Conservation (phyloP, 2,797 vertebrate species). For the Anomalospiza imberbis region DNA sequence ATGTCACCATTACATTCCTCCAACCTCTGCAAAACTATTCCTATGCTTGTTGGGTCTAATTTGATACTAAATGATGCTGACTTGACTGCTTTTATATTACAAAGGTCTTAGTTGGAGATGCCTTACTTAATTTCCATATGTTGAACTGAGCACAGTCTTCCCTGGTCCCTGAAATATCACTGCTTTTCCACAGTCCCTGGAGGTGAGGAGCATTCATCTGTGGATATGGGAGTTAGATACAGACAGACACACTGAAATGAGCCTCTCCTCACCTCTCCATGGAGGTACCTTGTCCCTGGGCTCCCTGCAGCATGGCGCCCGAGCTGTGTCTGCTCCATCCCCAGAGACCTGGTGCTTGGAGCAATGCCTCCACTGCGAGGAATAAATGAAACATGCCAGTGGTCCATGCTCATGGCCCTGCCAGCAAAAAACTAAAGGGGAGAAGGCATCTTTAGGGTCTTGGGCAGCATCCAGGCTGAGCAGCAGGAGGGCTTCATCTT, state of each 20-base stretch:
- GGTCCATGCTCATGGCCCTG: background rate
- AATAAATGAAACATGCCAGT: background rate
- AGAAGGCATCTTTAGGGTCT: background rate
- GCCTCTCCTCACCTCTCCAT: background rate
- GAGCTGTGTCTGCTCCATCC: fast-evolving
- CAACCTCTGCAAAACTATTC: background rate
- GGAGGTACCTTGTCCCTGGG: background rate
- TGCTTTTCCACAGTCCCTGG: background rate
- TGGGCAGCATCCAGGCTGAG: background rate
- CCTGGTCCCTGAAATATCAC: background rate
- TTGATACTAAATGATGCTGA: background rate
- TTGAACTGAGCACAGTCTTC: background rate
- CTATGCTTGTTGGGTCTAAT: background rate
- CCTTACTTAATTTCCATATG: background rate
- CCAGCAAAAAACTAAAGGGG: background rate
- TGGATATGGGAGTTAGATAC: background rate
- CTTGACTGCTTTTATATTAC: background rate
- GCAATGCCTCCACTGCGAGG: background rate
- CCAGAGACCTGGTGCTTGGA: background rate
- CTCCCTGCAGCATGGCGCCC: fast-evolving
- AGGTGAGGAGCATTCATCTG: background rate
- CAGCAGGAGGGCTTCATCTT: background rate
- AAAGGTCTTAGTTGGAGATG: background rate
- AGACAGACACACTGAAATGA: background rate
- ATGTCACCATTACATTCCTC: background rate